A percentile compares a stretch with the other conserved stretches of the same genome.
These are phyloP conservation scores for Plutella xylostella DNA, from an alignment of 2,888 invertebrate genomes.

Conservation along the genomic window DNA sequence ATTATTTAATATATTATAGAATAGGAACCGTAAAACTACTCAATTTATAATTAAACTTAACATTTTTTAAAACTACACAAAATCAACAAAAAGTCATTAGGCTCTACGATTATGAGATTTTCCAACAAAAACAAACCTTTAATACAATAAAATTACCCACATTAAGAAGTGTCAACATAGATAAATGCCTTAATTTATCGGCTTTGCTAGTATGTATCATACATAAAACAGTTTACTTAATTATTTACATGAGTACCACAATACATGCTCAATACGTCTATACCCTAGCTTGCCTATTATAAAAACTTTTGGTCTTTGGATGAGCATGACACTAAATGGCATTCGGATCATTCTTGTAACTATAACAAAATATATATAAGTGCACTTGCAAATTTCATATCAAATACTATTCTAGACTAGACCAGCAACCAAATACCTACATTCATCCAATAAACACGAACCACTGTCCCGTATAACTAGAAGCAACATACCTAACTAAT, in stretches of 20 bases:
- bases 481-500: constrained; percentile 23
- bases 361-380: constrained; percentile 53
- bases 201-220: background rate
- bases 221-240: background rate
- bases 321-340: constrained; percentile 66
- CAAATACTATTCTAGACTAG: constrained; percentile 59
- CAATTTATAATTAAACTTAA: constrained; percentile 35
- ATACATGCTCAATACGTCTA: constrained; percentile 45
- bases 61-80: constrained; percentile 47
- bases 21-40: constrained; percentile 45
- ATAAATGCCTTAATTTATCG: background rate
- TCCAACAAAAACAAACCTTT: constrained; percentile 3
- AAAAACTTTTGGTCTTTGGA: constrained; percentile 66
- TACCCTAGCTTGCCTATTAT: constrained; percentile 56
- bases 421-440: constrained; percentile 41
- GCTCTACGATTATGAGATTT: constrained; percentile 23
- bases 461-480: constrained; percentile 25
- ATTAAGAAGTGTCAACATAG: background rate
- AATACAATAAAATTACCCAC: background rate
- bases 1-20: background rate
- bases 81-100: constrained; percentile 39
- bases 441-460: constrained; percentile 34
- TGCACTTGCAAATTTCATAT: constrained; percentile 60
- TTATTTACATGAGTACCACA: constrained; percentile 11
- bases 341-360: constrained; percentile 50